phyloP scores from a whole-genome alignment of 2,797 vertebrate genomes.

The Pitangus sulphuratus region DNA sequence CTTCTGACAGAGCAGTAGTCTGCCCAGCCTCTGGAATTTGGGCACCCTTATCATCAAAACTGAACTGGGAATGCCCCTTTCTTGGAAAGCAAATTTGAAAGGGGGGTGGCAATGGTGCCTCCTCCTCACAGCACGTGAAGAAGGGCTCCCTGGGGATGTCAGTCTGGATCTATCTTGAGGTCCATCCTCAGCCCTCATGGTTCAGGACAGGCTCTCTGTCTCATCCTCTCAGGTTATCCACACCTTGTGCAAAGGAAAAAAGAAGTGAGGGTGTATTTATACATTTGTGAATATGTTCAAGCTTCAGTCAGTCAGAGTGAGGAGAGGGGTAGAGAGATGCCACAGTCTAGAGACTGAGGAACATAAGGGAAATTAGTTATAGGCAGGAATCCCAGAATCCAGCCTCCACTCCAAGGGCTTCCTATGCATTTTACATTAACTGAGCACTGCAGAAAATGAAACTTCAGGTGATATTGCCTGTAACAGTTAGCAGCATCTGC shows the following conservation, averaged over 20 bases:
- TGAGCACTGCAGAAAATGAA: conserved; percentile 21
- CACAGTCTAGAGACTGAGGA: not conserved
- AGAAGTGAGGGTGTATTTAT: not conserved
- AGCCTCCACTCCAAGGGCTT: not conserved
- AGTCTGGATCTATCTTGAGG: not conserved
- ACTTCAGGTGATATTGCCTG: conserved; percentile 1
- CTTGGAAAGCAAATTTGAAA: not conserved
- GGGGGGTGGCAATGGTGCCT: not conserved
- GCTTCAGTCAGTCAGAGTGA: not conserved
- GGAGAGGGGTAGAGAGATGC: not conserved
- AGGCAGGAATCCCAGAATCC: not conserved
- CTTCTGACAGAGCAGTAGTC: not conserved
- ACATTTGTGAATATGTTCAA: not conserved
- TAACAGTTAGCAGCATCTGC: conserved; percentile 41
- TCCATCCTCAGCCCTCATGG: not conserved
- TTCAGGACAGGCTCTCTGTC: not conserved
- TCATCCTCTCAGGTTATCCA: not conserved
- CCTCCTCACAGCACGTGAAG: not conserved
- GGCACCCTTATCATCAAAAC: not conserved
- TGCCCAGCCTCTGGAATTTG: not conserved
- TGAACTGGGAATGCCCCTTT: not conserved
- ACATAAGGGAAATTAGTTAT: not conserved
- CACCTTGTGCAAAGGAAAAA: not conserved
- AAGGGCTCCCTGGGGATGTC: not conserved
- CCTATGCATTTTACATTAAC: conserved; percentile 25